Conservation (phyloP, 2,113 vertebrate species). For the Regulus satrapa region DNA sequence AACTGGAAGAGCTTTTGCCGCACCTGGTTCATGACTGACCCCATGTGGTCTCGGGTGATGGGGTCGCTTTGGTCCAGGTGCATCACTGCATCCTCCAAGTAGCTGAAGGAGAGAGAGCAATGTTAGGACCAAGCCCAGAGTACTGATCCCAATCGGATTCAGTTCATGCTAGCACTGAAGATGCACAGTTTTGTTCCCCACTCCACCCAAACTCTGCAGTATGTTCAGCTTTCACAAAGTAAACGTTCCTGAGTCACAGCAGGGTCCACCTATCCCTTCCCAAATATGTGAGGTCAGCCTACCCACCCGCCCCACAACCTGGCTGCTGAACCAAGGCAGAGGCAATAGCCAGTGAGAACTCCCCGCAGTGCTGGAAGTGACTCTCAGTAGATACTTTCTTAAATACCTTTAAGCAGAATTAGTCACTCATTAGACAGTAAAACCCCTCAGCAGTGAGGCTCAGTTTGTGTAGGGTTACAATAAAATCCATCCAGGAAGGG, state of each 20-base stretch:
- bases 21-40: conserved; percentile 89
- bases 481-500: not conserved
- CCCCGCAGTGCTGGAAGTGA: not conserved
- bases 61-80: conserved; percentile 94
- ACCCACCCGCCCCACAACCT: not conserved
- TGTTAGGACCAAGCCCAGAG: not conserved
- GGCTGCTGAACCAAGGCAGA: not conserved
- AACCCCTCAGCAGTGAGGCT: not conserved
- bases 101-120: conserved; percentile 69
- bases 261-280: not conserved
- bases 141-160: accelerated
- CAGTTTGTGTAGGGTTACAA: not conserved
- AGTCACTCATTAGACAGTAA: not conserved
- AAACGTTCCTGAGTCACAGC: not conserved
- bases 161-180: not conserved
- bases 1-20: conserved; percentile 91
- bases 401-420: not conserved
- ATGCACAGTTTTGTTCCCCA: not conserved
- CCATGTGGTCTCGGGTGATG: conserved; percentile 95
- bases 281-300: not conserved
- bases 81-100: conserved; percentile 96
- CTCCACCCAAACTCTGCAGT: not conserved
- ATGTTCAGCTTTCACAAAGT: not conserved
- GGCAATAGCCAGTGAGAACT: not conserved
- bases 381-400: not conserved